Conservation (phyloP, 2,797 vertebrate species). For the Smutsia temminckii region DNA sequence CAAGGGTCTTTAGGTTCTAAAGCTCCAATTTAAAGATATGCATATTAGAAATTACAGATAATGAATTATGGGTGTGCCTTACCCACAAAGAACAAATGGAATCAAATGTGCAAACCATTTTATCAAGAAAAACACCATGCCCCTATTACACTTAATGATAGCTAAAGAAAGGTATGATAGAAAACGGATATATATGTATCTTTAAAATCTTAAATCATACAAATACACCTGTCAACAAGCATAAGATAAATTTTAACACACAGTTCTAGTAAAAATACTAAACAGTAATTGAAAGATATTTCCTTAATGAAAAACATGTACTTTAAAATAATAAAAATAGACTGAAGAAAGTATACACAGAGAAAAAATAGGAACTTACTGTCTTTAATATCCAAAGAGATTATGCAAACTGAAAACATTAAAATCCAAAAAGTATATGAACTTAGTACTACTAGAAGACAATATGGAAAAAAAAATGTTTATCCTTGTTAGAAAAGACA, state of each 20-base stretch:
- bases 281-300: not conserved
- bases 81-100: not conserved
- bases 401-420: not conserved
- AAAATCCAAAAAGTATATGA: not conserved
- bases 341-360: not conserved
- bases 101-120: not conserved
- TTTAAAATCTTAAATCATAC: not conserved
- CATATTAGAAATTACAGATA: not conserved
- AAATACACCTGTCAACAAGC: not conserved
- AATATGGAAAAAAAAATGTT: not conserved
- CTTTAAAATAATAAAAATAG: not conserved
- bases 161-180: not conserved
- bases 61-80: not conserved
- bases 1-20: not conserved
- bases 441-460: not conserved
- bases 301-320: not conserved
- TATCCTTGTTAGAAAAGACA: not conserved
- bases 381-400: not conserved
- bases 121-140: not conserved
- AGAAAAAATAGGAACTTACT: not conserved
- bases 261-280: not conserved
- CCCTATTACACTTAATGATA: not conserved
- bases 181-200: not conserved
- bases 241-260: not conserved
- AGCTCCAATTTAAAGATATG: not conserved